Evolutionary conservation across 1,140 invertebrate species (phyloP), one percentile per base, ranked within the genome.

Genomic region (Steinernema feltiae): DNA sequence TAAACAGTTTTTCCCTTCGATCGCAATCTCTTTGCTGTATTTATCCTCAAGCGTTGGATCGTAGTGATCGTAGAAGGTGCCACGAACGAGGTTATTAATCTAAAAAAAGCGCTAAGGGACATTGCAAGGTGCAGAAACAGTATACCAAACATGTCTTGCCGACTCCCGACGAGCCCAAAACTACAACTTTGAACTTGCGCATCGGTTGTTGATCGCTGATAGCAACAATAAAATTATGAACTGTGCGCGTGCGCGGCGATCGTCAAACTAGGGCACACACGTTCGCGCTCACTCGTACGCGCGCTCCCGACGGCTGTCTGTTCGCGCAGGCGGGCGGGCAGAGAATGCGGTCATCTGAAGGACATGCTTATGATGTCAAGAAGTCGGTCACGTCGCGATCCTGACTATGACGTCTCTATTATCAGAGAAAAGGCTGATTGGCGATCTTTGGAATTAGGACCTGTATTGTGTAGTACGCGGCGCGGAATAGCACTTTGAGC

Each of bases 1-100:
- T 63, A n/a, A 27, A 63, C 53, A 63, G 7, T 7, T 63, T 21
- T 63, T 63, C 24, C 53, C 53, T 7, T 63, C 53, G 53, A 63
- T 63, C 53, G 53, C 53, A 15, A 63, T 63, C 53, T 63, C 88
- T 81, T 90, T 89, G 80, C 87, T 84, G 78, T 89, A 89, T 77
- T 88, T 88, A 82, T 89, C 88, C 84, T 99, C 97, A 85, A 99
- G 99, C 81, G 97, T 99, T 70, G 97, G 97, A 88, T 99, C 97
- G 90, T 99, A 99, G 90, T 99, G 99, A 89, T 99, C 95, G 84
- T 99, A 96, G 89, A 99, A 99, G 87, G 96, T 96, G 82, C 94
- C 94, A 89, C 97, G 94, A 18, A 96, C 95, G 89, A 98, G 97
- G 88, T 98, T 95, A 80, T 98, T 94, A 84, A 95, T 98, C 86